Base-by-base conservation (phyloP, 2,888 invertebrate species). In the Tenthredo livida region DNA sequence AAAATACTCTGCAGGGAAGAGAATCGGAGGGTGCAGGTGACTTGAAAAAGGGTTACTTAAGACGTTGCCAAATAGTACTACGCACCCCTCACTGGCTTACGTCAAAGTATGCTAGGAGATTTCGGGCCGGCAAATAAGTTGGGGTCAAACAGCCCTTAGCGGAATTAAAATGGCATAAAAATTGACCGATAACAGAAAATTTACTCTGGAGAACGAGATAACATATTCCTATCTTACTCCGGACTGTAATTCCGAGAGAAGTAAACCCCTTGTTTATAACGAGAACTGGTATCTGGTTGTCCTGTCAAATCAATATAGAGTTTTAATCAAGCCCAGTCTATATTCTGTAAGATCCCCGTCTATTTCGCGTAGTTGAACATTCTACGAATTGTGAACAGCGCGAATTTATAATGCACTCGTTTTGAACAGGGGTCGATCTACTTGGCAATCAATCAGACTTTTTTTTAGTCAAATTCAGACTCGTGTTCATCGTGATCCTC, bases 111-210 rank as follows among this genome's bases (percentile, higher is more conserved):
- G 33, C 54, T n/a, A 33, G 33, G 50, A 77, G 17, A 50, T 77
- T 54, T 29, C n/a, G 40, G 40, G 40, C n/a, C 12, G 37, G 58
- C 10, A 21, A 37, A 78, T 78, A 78, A 61, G 58, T 78, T 40
- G 5, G 61, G 58, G 61, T 80, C 40, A 80, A 37, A 61, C 40
- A 58, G 54, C 33, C 2, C 12, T 21, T 33, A 25, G 21, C 12
- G 58, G 12, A 61, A 40, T 61, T 61, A 58, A 58, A 80, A 29
- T 50, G 5, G 15, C 17, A 10, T 29, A 29, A 0, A 40, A 77
- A 77, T 29, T 77, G 2, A 47, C 7, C 15, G 21, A 73, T 40
- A 47, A 0, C 47, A n/a, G 12, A 47, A 15, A 47, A 40, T 7
- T 17, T 9, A 43, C 21, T 12, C 3, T 47, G 25, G 4, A 47